Conservation (phyloP, 2,888 invertebrate genomes). For the Ichneumon xanthorius region DNA sequence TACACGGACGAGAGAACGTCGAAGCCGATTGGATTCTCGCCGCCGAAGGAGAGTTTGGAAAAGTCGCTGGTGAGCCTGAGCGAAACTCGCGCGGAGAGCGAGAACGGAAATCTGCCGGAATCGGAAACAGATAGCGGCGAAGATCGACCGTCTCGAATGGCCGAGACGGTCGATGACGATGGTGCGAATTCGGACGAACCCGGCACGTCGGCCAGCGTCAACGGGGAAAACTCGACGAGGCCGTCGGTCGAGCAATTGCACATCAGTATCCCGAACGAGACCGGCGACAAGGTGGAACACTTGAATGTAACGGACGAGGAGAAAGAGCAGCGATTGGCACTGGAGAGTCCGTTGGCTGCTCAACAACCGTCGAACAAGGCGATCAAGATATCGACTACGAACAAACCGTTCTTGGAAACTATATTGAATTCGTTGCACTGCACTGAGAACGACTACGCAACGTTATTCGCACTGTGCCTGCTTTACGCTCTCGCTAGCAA, state of each 20-base stretch:
- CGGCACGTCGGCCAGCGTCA: constrained; percentile 34
- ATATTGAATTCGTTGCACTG: constrained; percentile 95
- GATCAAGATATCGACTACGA: constrained; percentile 85
- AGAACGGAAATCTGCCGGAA: constrained; percentile 59
- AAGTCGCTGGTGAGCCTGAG: constrained; percentile 89
- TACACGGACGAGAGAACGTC: constrained; percentile 85
- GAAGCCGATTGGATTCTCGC: constrained; percentile 88
- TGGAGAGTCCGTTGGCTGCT: constrained; percentile 77
- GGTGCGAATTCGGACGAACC: constrained; percentile 40
- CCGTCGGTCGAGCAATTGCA: constrained; percentile 53
- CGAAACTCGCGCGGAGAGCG: constrained; percentile 70
- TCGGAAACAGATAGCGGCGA: constrained; percentile 65
- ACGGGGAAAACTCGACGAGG: not conserved
- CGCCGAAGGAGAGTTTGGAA: constrained; percentile 91
- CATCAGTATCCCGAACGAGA: constrained; percentile 65
- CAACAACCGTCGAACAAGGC: constrained; percentile 71
- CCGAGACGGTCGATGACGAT: constrained; percentile 23
- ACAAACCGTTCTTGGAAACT: constrained; percentile 94
- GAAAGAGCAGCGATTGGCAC: constrained; percentile 89
- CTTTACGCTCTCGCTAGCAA: constrained; percentile 97
- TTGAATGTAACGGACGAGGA: constrained; percentile 97
- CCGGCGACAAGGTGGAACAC: constrained; percentile 82
- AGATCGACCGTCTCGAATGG: constrained; percentile 15
- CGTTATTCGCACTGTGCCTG: constrained; percentile 95
- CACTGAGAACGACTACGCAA: constrained; percentile 96